phyloP scores from a whole-genome alignment of 1,140 invertebrate species.

The Zaprionus ghesquierei region DNA sequence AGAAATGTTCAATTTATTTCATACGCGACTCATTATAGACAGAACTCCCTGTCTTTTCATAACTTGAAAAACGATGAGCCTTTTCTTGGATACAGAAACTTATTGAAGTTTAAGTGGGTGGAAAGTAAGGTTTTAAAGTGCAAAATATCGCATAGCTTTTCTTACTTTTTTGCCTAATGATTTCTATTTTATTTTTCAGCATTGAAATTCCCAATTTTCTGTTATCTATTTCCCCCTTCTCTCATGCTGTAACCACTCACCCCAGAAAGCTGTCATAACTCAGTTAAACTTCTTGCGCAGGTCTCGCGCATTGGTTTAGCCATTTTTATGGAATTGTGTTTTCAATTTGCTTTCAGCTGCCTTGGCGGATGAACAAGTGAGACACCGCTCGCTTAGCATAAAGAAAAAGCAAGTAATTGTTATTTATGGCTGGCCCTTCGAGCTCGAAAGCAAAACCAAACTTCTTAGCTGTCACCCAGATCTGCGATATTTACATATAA shows the following conservation, averaged over 20 bases:
- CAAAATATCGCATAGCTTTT: too few species aligned
- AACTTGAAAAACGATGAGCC: too few species aligned
- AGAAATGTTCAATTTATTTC: too few species aligned
- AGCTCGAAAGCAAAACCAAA: constrained; percentile 5
- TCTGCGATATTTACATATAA: constrained; percentile 63
- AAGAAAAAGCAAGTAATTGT: constrained; percentile 56
- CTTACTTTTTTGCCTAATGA: too few species aligned
- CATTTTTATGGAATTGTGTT: constrained; percentile 16
- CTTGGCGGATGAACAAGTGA: not conserved
- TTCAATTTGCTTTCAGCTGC: constrained; percentile 23
- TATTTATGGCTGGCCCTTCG: constrained; percentile 50
- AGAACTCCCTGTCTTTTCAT: too few species aligned
- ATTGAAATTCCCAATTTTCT: too few species aligned
- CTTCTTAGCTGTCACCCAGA: constrained; percentile 51
- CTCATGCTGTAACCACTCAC: not conserved
- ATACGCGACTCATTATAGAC: too few species aligned
- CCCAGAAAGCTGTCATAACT: not conserved
- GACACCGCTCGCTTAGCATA: constrained; percentile 35
- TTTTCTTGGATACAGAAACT: too few species aligned
- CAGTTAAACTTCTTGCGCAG: not conserved
- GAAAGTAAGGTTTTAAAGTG: too few species aligned
- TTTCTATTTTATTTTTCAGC: too few species aligned
- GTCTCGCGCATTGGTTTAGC: not conserved
- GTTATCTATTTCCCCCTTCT: not conserved
- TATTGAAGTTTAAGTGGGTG: too few species aligned